phyloP scores from a whole-genome alignment of 2,888 invertebrate species.

The Resseliella maxima region DNA sequence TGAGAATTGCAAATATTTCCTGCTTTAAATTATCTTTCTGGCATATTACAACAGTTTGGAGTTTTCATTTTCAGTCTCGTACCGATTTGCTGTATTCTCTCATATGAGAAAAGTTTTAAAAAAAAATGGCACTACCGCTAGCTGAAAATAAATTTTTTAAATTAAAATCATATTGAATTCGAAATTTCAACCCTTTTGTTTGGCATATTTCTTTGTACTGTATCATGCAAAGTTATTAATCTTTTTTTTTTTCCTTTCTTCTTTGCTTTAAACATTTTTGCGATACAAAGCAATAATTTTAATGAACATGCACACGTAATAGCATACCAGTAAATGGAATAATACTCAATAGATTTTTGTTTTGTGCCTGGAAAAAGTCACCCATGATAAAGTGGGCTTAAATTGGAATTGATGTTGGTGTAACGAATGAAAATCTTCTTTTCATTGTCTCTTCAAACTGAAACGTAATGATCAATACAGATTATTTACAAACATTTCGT shows the following conservation, averaged over 20 bases:
- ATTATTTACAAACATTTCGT: not conserved
- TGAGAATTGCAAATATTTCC: too few species aligned
- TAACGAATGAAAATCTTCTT: not conserved
- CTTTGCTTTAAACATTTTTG: too few species aligned
- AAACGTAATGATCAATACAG: conserved; percentile 36
- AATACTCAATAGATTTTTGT: not conserved
- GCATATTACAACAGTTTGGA: too few species aligned
- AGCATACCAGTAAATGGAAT: not conserved
- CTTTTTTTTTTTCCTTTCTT: not conserved
- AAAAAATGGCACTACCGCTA: too few species aligned
- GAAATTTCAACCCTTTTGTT: too few species aligned
- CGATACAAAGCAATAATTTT: not conserved
- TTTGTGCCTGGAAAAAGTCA: not conserved
- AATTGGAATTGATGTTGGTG: not conserved
- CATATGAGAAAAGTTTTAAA: too few species aligned
- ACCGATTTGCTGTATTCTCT: too few species aligned
- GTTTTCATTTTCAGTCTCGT: too few species aligned
- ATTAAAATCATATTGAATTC: too few species aligned
- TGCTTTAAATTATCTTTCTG: too few species aligned
- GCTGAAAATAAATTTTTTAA: too few species aligned
- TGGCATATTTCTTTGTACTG: not conserved
- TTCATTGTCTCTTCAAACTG: not conserved
- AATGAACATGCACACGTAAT: not conserved
- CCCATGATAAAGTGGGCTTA: not conserved
- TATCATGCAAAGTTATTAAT: not conserved